These are phyloP conservation scores for Anguilla japonica DNA, from an alignment of 2,113 vertebrate species.

Conservation along the genomic window DNA sequence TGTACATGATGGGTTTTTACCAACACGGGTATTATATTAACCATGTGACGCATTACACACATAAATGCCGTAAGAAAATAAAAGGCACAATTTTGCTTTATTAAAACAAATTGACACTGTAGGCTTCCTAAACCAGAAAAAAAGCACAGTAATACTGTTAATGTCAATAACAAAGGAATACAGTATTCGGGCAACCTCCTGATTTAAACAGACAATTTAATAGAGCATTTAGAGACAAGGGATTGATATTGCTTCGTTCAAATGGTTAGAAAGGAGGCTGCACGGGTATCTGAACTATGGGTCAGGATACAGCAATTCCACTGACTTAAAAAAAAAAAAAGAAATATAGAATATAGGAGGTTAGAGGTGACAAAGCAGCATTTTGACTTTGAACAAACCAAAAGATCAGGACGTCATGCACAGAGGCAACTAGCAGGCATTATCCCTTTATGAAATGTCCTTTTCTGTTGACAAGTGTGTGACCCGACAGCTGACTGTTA, in stretches of 20 bases:
- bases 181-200: conserved; percentile 43
- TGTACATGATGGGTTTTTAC: conserved; percentile 76
- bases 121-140: conserved; percentile 75
- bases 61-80: conserved; percentile 84
- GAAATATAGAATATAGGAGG: conserved; percentile 37
- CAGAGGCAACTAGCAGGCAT: conserved; percentile 68
- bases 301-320: conserved; percentile 29
- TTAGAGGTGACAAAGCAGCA: conserved; percentile 60
- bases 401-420: conserved; percentile 63
- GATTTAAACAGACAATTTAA: conserved; percentile 41
- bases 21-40: conserved; percentile 75
- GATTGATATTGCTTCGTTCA: conserved; percentile 68
- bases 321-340: conserved; percentile 28
- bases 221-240: conserved; percentile 47
- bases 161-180: conserved; percentile 85
- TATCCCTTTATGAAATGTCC: conserved; percentile 57
- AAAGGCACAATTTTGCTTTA: conserved; percentile 83
- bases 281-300: conserved; percentile 39
- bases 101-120: conserved; percentile 61
- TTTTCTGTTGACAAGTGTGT: conserved; percentile 39
- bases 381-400: conserved; percentile 45
- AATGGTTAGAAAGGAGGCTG: conserved; percentile 47
- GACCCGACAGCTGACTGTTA: conserved; percentile 51
- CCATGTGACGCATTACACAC: conserved; percentile 82
- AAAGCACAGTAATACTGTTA: conserved; percentile 98